These are phyloP conservation scores for Argyresthia goedartella DNA, from an alignment of 2,888 invertebrate species.

Conservation along the genomic window DNA sequence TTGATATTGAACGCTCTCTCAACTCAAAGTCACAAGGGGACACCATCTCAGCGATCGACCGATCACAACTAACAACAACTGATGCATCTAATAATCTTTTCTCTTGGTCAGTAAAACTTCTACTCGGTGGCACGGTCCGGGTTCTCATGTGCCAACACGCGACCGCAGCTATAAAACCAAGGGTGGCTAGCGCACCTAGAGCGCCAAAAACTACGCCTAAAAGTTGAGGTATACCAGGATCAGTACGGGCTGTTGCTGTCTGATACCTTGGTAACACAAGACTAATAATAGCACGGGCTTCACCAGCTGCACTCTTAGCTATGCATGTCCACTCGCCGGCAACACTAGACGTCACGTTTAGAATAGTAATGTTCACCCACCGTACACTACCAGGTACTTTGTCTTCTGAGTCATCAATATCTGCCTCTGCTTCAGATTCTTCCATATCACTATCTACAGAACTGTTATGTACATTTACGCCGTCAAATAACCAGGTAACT, in stretches of 20 bases:
- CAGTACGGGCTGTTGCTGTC: conserved; percentile 83
- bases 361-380: conserved; percentile 87
- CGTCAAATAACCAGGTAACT: conserved; percentile 87
- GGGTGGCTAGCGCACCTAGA: conserved; percentile 76
- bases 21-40: conserved; percentile 66
- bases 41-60: conserved; percentile 76
- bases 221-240: conserved; percentile 80
- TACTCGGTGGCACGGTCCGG: conserved; percentile 75
- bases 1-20: conserved; percentile 47
- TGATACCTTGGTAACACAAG: conserved; percentile 67
- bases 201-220: conserved; percentile 81
- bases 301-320: conserved; percentile 77
- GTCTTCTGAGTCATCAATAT: conserved; percentile 49
- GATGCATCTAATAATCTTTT: conserved; percentile 88
- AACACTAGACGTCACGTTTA: conserved; percentile 85
- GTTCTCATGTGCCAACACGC: conserved; percentile 77
- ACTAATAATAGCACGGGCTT: conserved; percentile 73
- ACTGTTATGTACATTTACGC: conserved; percentile 61
- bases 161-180: conserved; percentile 70
- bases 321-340: conserved; percentile 90
- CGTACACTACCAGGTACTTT: conserved; percentile 62
- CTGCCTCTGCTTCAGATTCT: conserved; percentile 50
- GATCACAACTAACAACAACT: conserved; percentile 72
- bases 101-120: conserved; percentile 89
- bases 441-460: conserved; percentile 60